A percentile compares a stretch with the other conserved stretches of the same genome.
Evolutionary conservation across 2,113 vertebrate genomes (phyloP).

Genomic region (Heteronetta atricapilla): DNA sequence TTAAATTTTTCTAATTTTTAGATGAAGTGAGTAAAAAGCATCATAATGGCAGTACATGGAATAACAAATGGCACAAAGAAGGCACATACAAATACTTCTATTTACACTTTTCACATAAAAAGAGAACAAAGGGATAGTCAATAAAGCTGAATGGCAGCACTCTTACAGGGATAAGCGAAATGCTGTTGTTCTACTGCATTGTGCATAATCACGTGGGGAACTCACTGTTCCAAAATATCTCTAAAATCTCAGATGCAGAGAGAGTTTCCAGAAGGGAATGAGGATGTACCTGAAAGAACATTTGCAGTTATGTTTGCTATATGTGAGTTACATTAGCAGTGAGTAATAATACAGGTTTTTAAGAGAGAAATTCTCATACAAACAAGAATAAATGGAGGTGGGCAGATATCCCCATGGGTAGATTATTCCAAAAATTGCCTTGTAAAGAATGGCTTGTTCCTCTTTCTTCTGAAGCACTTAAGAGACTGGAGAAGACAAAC

Average conservation of each 20-base stretch:
- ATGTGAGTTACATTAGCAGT: not conserved
- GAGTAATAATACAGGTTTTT: not conserved
- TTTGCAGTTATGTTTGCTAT: not conserved
- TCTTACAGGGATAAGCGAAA: not conserved
- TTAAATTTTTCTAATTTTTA: conserved; percentile 52
- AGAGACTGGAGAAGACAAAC: not conserved
- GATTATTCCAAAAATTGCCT: conserved; percentile 1
- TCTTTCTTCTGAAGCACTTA: not conserved
- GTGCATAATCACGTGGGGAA: not conserved
- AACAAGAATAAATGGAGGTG: conserved; percentile 10
- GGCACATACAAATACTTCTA: not conserved
- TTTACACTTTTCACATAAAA: conserved; percentile 38
- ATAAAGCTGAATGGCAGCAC: conserved; percentile 5
- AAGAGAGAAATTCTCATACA: conserved; percentile 5
- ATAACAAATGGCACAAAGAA: conserved; percentile 6
- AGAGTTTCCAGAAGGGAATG: not conserved
- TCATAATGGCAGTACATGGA: conserved; percentile 5
- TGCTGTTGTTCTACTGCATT: conserved; percentile 3
- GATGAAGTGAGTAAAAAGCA: not conserved
- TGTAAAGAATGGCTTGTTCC: not conserved
- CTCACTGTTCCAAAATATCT: not conserved
- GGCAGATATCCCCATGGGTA: not conserved
- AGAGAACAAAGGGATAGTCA: conserved; percentile 47
- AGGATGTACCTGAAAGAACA: conserved; percentile 32
- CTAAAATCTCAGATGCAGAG: not conserved